phyloP scores from a whole-genome alignment of 2,797 vertebrate genomes.

The Galago senegalensis region DNA sequence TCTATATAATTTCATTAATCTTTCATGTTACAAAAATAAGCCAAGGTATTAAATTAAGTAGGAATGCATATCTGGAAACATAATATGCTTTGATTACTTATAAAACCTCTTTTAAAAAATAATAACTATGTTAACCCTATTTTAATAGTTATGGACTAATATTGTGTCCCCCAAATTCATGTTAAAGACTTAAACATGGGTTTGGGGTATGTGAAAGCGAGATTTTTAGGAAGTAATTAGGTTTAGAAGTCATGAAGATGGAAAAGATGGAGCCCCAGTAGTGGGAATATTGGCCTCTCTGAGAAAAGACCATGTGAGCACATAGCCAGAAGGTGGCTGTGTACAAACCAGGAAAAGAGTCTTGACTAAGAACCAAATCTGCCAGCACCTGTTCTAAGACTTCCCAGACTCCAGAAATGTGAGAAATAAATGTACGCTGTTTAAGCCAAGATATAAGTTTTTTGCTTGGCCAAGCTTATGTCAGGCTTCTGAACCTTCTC shows the following conservation, averaged over 20 bases:
- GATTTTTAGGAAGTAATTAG: not conserved
- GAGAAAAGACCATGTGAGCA: not conserved
- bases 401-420: not conserved
- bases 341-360: not conserved
- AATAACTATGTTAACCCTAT: not conserved
- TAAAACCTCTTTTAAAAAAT: not conserved
- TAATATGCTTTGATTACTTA: not conserved
- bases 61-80: not conserved
- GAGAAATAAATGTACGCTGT: not conserved
- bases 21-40: not conserved
- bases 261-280: too few species aligned
- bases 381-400: not conserved
- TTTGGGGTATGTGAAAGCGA: not conserved
- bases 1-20: conserved; percentile 18
- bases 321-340: not conserved
- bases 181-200: not conserved
- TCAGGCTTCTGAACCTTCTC: not conserved
- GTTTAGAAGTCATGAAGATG: not conserved
- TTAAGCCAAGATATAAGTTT: not conserved
- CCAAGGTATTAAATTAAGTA: not conserved
- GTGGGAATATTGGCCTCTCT: not conserved
- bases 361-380: not conserved
- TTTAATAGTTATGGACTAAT: not conserved
- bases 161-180: not conserved
- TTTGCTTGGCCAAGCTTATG: not conserved